Base-by-base conservation (phyloP, 2,888 invertebrate genomes). In the Ormia ochracea region DNA sequence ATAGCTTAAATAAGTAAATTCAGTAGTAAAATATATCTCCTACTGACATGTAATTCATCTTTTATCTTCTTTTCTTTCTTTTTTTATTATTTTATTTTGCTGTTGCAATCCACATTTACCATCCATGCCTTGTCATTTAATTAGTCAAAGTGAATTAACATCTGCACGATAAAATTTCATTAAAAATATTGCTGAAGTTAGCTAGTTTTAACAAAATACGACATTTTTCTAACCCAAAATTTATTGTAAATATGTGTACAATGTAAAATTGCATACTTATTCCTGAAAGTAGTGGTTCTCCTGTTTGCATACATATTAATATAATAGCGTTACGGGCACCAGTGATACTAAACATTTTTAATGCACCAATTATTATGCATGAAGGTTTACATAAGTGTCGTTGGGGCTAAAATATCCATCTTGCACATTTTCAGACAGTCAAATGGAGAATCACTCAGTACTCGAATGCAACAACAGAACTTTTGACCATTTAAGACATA, bases 301-400 rank as follows among this genome's bases (percentile, higher is more conserved):
- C 9, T 31, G 28, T 52, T 41, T 54, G 28, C n/a, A 54, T 21
- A 21, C 28, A 9, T n/a, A 48, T 1, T 21, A n/a, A n/a, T n/a
- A 50, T 23, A 33, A 41, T 21, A 28, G 10, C 19, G 52, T 26
- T 45, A 52, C 52, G 2, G n/a, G 50, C 10, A 45, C 4, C 12
- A 28, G 12, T 36, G 17, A 33, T 33, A 45, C 38, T 19, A 50
- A 66, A 52, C 48, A 59, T 38, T 58, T 68, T 63, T 66, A 69
- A 52, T 74, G 52, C 54, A 48, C 70, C 70, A 59, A 75, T 75
- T 73, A 65, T 70, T 73, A 75, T 75, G 65, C 65, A 79, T 65
- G 21, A 59, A 58, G 38, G 28, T 74, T 74, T 69, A 58, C 73
- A 63, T 65, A 69, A 78, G 43, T 54, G 41, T 59, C 26, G n/a